Percentiles rank a stretch among this genome's conserved stretches.
phyloP scores from a whole-genome alignment of 2,888 invertebrate genomes.

The Cotesia congregata region DNA sequence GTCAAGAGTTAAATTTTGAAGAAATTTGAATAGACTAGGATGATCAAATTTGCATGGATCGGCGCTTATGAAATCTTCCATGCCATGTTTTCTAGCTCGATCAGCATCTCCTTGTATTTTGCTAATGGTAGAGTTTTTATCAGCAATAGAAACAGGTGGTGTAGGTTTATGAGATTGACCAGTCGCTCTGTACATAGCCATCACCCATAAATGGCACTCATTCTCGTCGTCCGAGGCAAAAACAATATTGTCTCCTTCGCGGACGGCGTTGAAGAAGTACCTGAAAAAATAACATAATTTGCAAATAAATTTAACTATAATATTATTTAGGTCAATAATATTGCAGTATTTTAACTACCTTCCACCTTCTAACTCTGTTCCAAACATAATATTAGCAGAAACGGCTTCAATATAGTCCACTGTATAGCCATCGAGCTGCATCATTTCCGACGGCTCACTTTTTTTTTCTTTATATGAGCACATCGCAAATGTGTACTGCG shows the following conservation, averaged over 20 bases:
- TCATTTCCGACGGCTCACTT: constrained; percentile 99
- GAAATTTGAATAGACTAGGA: constrained; percentile 89
- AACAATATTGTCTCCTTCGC: constrained; percentile 97
- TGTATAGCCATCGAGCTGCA: constrained; percentile 99
- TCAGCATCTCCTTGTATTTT: constrained; percentile 95
- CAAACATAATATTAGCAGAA: constrained; percentile 91
- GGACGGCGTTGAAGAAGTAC: constrained; percentile 98
- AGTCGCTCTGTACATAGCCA: constrained; percentile 99
- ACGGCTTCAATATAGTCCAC: constrained; percentile 99
- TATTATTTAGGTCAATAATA: not conserved
- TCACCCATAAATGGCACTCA: constrained; percentile 98
- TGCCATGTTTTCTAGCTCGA: constrained; percentile 97
- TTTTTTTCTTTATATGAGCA: constrained; percentile 99
- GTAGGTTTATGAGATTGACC: constrained; percentile 99
- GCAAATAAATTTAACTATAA: not conserved
- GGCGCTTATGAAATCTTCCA: constrained; percentile 99
- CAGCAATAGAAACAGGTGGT: constrained; percentile 87
- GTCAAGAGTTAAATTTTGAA: constrained; percentile 94
- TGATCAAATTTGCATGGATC: constrained; percentile 98
- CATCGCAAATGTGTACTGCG: constrained; percentile 99
- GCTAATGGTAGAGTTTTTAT: constrained; percentile 88
- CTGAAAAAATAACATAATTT: constrained; percentile 68
- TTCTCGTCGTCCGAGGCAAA: constrained; percentile 98
- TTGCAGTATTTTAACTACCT: constrained; percentile 60
- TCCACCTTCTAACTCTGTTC: constrained; percentile 77